A percentile compares a stretch with the other conserved stretches of the same genome.
phyloP scores from a whole-genome alignment of 2,113 vertebrate species.

The Dasyprocta punctata region DNA sequence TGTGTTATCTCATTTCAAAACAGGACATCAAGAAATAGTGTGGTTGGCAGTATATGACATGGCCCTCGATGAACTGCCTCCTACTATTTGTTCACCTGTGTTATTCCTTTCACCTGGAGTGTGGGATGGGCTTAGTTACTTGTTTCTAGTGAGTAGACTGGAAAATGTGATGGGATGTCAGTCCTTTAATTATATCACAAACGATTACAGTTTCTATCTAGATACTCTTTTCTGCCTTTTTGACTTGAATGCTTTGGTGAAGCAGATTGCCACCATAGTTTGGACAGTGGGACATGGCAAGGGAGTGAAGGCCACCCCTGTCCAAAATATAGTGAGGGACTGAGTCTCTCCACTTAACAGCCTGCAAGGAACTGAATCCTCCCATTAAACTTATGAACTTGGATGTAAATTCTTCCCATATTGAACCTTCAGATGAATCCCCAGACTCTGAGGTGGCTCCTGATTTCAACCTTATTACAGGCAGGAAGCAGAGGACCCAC shows the following conservation, averaged over 20 bases:
- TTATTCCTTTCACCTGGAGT: neutral
- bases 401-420: neutral
- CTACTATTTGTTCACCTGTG: neutral
- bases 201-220: neutral
- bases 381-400: neutral
- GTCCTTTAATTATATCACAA: neutral
- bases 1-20: slow-evolving; percentile 14
- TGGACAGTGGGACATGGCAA: neutral
- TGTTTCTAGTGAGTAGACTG: neutral
- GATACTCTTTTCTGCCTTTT: neutral
- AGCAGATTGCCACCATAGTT: neutral
- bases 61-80: neutral
- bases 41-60: neutral
- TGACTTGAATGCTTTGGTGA: neutral
- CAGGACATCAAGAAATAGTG: neutral
- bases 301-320: neutral
- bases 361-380: neutral
- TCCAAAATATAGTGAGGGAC: neutral
- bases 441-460: neutral
- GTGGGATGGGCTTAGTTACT: neutral
- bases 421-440: neutral
- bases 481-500: neutral
- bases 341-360: neutral
- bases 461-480: neutral
- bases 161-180: neutral